phyloP scores from a whole-genome alignment of 2,888 invertebrate species.

The Cosmorhoe ocellata region DNA sequence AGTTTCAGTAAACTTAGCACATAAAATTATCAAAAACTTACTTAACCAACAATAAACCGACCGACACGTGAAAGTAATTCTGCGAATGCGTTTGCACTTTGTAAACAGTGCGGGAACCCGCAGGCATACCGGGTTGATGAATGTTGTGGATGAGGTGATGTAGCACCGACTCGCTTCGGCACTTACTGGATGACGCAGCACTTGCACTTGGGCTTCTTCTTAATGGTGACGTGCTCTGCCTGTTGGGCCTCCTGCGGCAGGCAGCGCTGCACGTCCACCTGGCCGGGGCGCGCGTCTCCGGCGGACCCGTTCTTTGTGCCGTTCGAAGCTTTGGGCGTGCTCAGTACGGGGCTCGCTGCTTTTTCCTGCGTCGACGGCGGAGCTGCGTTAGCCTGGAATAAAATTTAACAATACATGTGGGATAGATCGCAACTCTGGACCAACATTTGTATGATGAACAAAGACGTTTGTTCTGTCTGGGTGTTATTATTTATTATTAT shows the following conservation, averaged over 20 bases:
- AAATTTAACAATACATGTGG: not conserved
- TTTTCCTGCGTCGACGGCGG: slow-evolving; percentile 68
- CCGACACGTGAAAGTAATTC: slow-evolving; percentile 7
- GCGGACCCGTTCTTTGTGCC: slow-evolving; percentile 76
- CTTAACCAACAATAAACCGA: slow-evolving; percentile 5
- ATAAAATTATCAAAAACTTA: slow-evolving; percentile 56
- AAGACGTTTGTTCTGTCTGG: no score
- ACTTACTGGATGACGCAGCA: slow-evolving; percentile 96
- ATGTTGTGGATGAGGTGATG: slow-evolving; percentile 28
- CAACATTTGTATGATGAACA: no score
- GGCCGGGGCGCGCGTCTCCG: slow-evolving; percentile 69
- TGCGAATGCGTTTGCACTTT: slow-evolving; percentile 44
- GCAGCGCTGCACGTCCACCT: slow-evolving; percentile 88
- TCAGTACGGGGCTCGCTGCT: slow-evolving; percentile 56
- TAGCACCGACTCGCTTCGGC: slow-evolving; percentile 60
- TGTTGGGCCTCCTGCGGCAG: slow-evolving; percentile 90
- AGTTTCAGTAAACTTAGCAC: slow-evolving; percentile 58
- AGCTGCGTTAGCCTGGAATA: slow-evolving; percentile 54
- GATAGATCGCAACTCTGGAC: no score
- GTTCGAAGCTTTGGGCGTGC: slow-evolving; percentile 69
- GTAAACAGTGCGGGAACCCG: slow-evolving; percentile 50
- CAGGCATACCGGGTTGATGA: slow-evolving; percentile 33
- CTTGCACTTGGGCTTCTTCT: slow-evolving; percentile 97
- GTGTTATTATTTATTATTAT: no score
- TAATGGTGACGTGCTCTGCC: slow-evolving; percentile 95